These are phyloP conservation scores for Lepas anatifera DNA, from an alignment of 2,888 invertebrate genomes.

Conservation along the genomic window DNA sequence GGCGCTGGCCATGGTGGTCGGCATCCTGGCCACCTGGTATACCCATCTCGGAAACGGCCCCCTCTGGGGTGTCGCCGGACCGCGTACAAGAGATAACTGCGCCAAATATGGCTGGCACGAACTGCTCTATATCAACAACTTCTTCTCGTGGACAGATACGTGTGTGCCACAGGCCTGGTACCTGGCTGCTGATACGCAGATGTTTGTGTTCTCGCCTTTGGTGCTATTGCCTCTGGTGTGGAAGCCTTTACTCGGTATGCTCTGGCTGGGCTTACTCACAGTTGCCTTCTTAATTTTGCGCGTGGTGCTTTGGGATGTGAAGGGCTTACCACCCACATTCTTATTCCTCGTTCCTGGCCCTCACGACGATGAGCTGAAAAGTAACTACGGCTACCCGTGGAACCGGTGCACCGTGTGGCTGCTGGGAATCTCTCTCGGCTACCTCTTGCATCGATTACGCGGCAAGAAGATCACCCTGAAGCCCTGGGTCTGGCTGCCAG, in stretches of 20 bases:
- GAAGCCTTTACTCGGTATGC: not conserved
- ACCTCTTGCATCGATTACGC: slow-evolving; percentile 11
- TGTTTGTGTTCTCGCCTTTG: slow-evolving; percentile 16
- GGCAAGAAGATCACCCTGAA: not conserved
- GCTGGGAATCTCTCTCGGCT: slow-evolving; percentile 15
- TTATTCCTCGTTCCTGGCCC: not conserved
- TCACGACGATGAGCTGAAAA: not conserved
- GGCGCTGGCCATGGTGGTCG: not conserved
- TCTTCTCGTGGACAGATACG: not conserved
- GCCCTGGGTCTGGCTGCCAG: slow-evolving; percentile 30
- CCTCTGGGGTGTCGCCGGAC: not conserved
- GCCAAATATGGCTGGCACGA: not conserved
- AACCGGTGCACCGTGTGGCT: slow-evolving; percentile 16
- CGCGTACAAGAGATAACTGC: not conserved
- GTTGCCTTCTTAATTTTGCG: slow-evolving; percentile 8
- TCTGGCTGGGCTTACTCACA: not conserved
- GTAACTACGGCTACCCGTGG: slow-evolving; percentile 11
- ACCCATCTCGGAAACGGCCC: not conserved
- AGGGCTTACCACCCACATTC: not conserved
- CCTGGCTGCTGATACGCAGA: slow-evolving; percentile 17
- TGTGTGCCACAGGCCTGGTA: slow-evolving; percentile 12
- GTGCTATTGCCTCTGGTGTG: slow-evolving; percentile 17
- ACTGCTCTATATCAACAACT: not conserved
- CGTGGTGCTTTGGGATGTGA: not conserved
- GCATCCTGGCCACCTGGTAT: not conserved